Conservation (phyloP, 2,888 invertebrate genomes). For the Cryptocephalus primarius region DNA sequence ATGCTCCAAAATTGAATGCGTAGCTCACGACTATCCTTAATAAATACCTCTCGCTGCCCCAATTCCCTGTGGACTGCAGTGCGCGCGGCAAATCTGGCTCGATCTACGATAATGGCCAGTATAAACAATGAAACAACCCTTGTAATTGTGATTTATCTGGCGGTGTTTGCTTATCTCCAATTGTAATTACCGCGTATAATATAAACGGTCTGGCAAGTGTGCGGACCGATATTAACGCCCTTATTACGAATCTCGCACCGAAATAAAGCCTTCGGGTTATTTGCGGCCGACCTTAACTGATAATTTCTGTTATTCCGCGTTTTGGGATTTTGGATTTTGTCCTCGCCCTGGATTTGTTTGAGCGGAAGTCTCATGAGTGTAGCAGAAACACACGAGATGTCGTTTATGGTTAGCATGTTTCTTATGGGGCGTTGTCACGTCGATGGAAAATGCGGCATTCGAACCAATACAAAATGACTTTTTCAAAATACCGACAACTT, state of each 20-base stretch:
- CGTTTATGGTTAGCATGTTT: too few species aligned
- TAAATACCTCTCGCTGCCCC: neutral
- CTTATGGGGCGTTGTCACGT: too few species aligned
- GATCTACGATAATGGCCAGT: constrained; percentile 4
- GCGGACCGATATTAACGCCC: constrained; percentile 18
- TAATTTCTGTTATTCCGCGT: constrained; percentile 4
- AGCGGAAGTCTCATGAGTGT: too few species aligned
- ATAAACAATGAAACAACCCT: constrained; percentile 8
- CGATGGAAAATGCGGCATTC: too few species aligned
- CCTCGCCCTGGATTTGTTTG: too few species aligned
- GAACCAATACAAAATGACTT: too few species aligned
- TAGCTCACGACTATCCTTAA: neutral
- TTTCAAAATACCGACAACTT: too few species aligned
- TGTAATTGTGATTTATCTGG: constrained; percentile 24
- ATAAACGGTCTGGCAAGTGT: constrained; percentile 20
- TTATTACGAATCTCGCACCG: constrained; percentile 11
- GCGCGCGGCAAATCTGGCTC: neutral
- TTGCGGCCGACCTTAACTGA: constrained; percentile 9
- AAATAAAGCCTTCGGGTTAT: constrained; percentile 12
- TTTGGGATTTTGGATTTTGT: too few species aligned
- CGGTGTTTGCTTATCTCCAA: constrained; percentile 23
- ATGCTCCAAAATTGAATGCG: neutral
- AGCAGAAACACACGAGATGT: too few species aligned
- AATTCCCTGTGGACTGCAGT: neutral
- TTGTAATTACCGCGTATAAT: constrained; percentile 25